Conservation (phyloP, 1,140 invertebrate genomes). For the Apis florea region DNA sequence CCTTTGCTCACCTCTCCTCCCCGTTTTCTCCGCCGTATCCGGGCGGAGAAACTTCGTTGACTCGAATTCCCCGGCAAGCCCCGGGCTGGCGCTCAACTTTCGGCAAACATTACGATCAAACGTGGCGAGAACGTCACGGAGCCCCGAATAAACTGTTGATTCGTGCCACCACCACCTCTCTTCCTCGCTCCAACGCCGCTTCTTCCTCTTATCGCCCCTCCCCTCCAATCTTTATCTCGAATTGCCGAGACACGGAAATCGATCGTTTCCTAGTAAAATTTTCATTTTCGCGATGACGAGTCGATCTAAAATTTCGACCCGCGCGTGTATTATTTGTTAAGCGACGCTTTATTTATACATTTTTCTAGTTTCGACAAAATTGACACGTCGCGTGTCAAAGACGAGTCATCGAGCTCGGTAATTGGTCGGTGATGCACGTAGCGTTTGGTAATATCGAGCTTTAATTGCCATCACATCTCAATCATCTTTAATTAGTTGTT, state of each 20-base stretch:
- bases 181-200: neutral
- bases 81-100: constrained; percentile 43
- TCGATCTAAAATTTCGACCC: too few species aligned
- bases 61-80: constrained; percentile 49
- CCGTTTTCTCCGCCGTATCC: constrained; percentile 28
- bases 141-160: constrained; percentile 62
- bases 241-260: neutral
- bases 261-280: constrained; percentile 29
- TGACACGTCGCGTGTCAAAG: too few species aligned
- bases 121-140: constrained; percentile 45
- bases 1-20: constrained; percentile 5
- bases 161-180: constrained; percentile 42
- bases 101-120: constrained; percentile 59
- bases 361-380: too few species aligned
- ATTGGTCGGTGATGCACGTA: too few species aligned
- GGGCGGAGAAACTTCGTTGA: constrained; percentile 36
- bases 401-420: too few species aligned
- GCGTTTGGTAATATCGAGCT: too few species aligned
- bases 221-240: constrained; percentile 14
- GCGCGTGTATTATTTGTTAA: too few species aligned
- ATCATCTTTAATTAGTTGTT: too few species aligned
- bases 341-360: too few species aligned
- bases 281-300: neutral
- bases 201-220: neutral
- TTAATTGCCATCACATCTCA: too few species aligned